These are phyloP conservation scores for Metacarcinus magister DNA, from an alignment of 2,888 invertebrate species.

Conservation along the genomic window DNA sequence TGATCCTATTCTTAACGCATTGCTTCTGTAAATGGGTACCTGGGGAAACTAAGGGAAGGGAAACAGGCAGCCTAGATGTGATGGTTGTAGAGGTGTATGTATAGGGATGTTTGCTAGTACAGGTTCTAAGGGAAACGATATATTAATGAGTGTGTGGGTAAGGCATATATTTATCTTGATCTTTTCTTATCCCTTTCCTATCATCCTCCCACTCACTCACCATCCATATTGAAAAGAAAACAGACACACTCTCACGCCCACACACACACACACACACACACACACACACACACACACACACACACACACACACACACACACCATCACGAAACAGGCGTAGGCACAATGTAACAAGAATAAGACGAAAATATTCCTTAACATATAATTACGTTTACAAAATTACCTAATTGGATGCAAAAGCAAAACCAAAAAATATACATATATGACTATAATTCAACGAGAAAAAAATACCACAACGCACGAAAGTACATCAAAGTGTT, in stretches of 20 bases:
- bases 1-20: no score
- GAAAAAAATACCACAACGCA: background rate
- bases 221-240: background rate
- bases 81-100: background rate
- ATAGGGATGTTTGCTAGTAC: background rate
- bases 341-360: no score
- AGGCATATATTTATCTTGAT: background rate
- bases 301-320: background rate
- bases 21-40: no score
- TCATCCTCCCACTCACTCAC: background rate
- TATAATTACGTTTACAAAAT: background rate
- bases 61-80: background rate
- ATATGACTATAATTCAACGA: background rate
- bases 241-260: no score
- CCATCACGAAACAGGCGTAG: no score
- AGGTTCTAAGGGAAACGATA: background rate
- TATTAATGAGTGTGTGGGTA: background rate
- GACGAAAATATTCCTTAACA: background rate
- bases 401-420: background rate
- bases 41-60: background rate
- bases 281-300: background rate
- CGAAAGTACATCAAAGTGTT: conserved; percentile 1
- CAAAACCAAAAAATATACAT: background rate
- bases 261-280: no score
- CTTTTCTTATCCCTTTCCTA: background rate